phyloP scores from a whole-genome alignment of 2,113 vertebrate genomes.

The Nyctereutes procyonoides region DNA sequence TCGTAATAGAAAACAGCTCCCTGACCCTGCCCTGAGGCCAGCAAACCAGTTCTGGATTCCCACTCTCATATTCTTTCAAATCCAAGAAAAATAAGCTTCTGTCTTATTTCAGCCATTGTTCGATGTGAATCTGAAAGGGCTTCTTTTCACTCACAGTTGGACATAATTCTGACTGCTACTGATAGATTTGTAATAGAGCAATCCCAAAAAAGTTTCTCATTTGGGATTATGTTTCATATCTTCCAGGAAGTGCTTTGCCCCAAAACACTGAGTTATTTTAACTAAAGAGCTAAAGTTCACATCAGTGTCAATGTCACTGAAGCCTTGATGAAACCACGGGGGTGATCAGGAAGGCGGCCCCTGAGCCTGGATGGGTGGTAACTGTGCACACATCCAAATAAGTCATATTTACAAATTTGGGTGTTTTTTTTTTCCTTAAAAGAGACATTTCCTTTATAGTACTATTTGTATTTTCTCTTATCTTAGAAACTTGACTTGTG shows the following conservation, averaged over 20 bases:
- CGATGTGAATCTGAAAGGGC: not conserved
- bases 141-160: not conserved
- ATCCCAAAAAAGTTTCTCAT: not conserved
- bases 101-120: not conserved
- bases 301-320: not conserved
- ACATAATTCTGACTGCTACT: not conserved
- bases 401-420: not conserved
- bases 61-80: not conserved
- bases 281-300: not conserved
- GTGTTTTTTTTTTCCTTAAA: not conserved
- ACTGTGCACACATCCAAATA: not conserved
- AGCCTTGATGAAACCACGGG: not conserved
- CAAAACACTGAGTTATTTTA: not conserved
- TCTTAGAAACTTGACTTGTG: constrained; percentile 7
- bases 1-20: not conserved
- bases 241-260: not conserved
- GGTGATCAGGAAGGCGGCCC: not conserved
- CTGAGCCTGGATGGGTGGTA: not conserved
- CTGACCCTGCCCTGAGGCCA: not conserved
- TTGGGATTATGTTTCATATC: not conserved
- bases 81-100: not conserved
- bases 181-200: not conserved
- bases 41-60: not conserved
- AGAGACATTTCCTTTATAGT: not conserved
- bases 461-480: not conserved